Base-by-base conservation (phyloP, 1,140 invertebrate species). In the Lethocerus indicus region DNA sequence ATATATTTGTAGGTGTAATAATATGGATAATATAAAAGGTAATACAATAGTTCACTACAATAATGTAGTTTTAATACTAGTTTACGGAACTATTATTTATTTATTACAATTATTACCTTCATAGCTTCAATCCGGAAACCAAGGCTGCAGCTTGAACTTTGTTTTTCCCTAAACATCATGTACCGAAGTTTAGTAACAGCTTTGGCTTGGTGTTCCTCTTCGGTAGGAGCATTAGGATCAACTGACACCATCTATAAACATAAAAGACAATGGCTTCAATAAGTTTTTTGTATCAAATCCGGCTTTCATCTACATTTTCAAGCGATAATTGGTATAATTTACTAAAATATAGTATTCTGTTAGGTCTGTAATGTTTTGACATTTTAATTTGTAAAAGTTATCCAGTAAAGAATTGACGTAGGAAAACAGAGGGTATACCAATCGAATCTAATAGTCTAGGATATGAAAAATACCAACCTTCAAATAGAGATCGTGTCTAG, bases 81-180 rank as follows among this genome's bases (percentile, higher is more conserved):
- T 32, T 9, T 32, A 32, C 7, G 9, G n/a, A 32, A 32, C 7
- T 32, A 32, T 32, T 32, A n/a, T 9, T n/a, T n/a, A n/a, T n/a
- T n/a, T 9, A 32, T 32, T 9, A 32, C 7, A 32, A 9, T 32
- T 32, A 59, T 60, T 61, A 80, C 76, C 66, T 93, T 93, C 64
- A 97, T 82, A 20, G 90, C 94, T 67, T 98, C 94, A 54, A 98
- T 93, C 53, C 94, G 70, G 63, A 98, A 98, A 1, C 92, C 93
- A 55, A 94, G 79, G 43, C 80, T 79, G 29, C 87, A 84, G 0
- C 90, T 89, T 2, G 92, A 96, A 52, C 88, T 94, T 59, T 91
- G 82, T 51, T 86, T 71, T 66, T 97, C 93, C 29, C 93, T 71
- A 67, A 95, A 97, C 61, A 88, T 81, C 88, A 94, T 94, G 66